Evolutionary conservation across 1,140 invertebrate species (phyloP), one percentile per base, ranked within the genome.

Genomic region (Aplysia californica): DNA sequence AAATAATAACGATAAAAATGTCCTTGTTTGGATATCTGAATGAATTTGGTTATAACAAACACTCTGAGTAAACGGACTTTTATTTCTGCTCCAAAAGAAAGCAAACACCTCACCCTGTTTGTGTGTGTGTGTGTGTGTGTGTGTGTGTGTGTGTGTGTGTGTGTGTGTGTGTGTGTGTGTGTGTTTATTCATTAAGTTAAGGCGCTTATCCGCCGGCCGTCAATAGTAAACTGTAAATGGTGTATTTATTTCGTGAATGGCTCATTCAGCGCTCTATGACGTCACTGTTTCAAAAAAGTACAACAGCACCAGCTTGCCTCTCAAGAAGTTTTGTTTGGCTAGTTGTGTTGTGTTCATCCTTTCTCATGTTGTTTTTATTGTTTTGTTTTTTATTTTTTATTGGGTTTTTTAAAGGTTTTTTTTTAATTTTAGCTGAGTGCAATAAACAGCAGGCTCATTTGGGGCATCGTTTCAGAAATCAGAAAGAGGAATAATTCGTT

Each of bases 131-230:
- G 39, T 44, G 67, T 6, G 67, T 10, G 67, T 50, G 67, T 44
- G 67, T 29, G 20, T 70, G 39, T 70, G 39, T 50, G 67, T 21
- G 39, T 26, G 35, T 44, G 23, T 50, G 33, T 70, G 67, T 50
- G 67, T 50, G 38, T 70, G 39, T 70, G 39, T 70, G 67, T 50
- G 67, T 50, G 67, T 50, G 6, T 70, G 67, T 70, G 26, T 50
- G 67, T 70, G 39, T 39, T n/a, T 50, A 50, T 36, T 21, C 55
- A 44, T 39, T 61, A 20, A 31, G 23, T 61, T 6, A 31, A 3
- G 29, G 21, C 35, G 21, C 2, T 15, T 61, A 4, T 31, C 26
- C 6, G n/a, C 58, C 20, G 6, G 58, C 6, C 35, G 6, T 29
- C n/a, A n/a, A 26, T n/a, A 10, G 4, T 61, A 10, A 26, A 6